phyloP scores from a whole-genome alignment of 2,797 vertebrate species.

The Intellagama lesueurii region DNA sequence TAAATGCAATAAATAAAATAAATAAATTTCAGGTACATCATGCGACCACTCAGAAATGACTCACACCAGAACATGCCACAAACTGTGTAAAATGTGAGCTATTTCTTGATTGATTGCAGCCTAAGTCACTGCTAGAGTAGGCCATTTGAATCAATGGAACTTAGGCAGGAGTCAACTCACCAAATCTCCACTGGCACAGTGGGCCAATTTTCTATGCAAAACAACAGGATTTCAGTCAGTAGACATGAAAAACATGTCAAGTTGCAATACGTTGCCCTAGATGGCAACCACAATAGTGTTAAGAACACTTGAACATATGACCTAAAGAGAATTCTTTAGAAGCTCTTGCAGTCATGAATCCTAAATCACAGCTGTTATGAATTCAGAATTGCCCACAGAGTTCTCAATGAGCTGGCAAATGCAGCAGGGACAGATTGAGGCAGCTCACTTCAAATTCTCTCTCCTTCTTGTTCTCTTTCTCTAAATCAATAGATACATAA shows the following conservation, averaged over 20 bases:
- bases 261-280: neutral
- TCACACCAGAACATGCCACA: no score
- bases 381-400: conserved; percentile 53
- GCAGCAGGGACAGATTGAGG: conserved; percentile 53
- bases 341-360: neutral
- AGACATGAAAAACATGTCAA: neutral
- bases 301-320: conserved; percentile 53
- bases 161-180: no score
- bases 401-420: conserved; percentile 49
- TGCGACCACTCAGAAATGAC: no score
- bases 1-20: no score
- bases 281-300: neutral
- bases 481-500: conserved; percentile 68
- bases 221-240: no score
- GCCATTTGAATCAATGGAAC: no score
- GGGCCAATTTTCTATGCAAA: no score
- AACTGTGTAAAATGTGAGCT: no score
- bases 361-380: conserved; percentile 35
- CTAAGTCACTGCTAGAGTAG: no score
- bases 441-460: conserved; percentile 56
- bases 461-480: conserved; percentile 2
- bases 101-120: no score
- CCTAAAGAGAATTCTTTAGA: neutral
- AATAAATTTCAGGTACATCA: no score
- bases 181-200: no score